phyloP scores from a whole-genome alignment of 2,113 vertebrate genomes.

The Urocynchramus pylzowi region DNA sequence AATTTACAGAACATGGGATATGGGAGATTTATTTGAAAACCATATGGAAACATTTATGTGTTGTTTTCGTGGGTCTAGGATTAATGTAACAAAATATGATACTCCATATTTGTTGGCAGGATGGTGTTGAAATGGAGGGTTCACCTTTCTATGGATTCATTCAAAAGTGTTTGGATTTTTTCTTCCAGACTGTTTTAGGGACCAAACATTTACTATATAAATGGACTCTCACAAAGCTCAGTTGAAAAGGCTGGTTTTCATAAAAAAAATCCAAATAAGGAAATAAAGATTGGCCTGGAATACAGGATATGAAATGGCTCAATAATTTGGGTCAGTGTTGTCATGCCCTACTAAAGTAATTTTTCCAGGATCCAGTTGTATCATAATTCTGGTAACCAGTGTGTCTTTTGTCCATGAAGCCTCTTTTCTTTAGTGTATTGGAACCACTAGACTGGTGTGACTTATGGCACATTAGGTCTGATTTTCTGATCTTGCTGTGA shows the following conservation, averaged over 20 bases:
- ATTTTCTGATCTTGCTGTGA: background rate
- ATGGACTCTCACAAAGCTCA: background rate
- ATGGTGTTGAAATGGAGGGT: background rate
- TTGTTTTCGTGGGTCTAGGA: background rate
- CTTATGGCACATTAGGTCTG: background rate
- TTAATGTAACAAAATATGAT: constrained; percentile 21
- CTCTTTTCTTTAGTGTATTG: background rate
- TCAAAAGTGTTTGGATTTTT: background rate
- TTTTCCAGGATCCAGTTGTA: background rate
- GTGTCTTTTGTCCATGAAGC: background rate
- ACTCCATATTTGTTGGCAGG: background rate
- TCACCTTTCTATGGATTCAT: background rate
- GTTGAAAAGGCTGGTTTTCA: background rate
- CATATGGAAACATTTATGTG: constrained; percentile 10
- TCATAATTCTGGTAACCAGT: background rate
- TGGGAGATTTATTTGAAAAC: background rate
- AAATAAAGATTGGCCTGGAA: background rate
- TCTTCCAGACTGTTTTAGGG: background rate
- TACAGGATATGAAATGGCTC: background rate
- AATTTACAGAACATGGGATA: background rate
- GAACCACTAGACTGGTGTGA: background rate
- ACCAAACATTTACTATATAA: background rate
- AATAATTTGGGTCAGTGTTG: background rate
- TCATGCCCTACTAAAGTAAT: background rate
- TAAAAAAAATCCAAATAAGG: background rate